A percentile compares a stretch with the other conserved stretches of the same genome.
Conservation (phyloP, 2,888 invertebrate species). For the Lasiommata megera region DNA sequence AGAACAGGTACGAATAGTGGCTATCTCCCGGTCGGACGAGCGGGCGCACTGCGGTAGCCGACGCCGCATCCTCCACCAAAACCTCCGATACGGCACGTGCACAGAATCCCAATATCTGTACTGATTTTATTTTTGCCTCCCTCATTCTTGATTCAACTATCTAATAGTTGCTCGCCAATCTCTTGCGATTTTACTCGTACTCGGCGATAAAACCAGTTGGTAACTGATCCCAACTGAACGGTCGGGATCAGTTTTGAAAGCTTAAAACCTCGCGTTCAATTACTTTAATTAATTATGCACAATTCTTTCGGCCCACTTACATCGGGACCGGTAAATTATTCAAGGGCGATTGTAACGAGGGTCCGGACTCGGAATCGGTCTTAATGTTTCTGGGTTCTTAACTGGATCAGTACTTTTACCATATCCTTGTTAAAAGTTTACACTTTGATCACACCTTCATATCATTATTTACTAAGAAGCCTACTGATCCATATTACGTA, state of each 20-base stretch:
- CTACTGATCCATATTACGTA: too few species aligned
- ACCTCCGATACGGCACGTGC: conserved; percentile 72
- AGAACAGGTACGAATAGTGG: conserved; percentile 62
- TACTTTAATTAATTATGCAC: conserved; percentile 63
- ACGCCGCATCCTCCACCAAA: conserved; percentile 60
- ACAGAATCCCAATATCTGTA: conserved; percentile 72
- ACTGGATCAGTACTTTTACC: conserved; percentile 51
- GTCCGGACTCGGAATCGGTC: conserved; percentile 52
- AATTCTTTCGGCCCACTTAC: conserved; percentile 70
- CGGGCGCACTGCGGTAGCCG: conserved; percentile 69
- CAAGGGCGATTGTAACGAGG: conserved; percentile 74
- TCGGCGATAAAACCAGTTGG: conserved; percentile 19
- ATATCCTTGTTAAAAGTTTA: conserved; percentile 2
- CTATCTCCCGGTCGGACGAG: conserved; percentile 50
- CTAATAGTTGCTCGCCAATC: conserved; percentile 61
- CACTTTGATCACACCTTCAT: not conserved
- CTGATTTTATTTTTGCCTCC: conserved; percentile 75
- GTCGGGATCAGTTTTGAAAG: conserved; percentile 10
- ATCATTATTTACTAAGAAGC: too few species aligned
- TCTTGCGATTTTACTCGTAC: conserved; percentile 24
- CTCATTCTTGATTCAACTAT: conserved; percentile 72
- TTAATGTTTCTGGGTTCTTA: conserved; percentile 63
- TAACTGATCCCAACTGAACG: too few species aligned
- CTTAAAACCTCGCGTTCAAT: conserved; percentile 15
- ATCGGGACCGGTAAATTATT: conserved; percentile 72